Base-by-base conservation (phyloP, 2,888 invertebrate genomes). In the Sipha maydis region DNA sequence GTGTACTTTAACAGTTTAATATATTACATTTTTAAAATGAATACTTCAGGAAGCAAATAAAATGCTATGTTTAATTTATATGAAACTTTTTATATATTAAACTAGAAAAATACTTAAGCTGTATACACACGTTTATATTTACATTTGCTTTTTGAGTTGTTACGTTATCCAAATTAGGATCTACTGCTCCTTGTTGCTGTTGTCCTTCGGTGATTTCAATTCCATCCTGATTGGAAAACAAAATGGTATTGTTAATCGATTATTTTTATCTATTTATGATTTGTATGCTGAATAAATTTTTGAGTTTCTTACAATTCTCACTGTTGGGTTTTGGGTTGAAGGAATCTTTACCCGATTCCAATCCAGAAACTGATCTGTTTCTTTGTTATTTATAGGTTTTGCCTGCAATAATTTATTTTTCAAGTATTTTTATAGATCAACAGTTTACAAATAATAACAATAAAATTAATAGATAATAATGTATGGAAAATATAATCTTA, bases 101-200 rank as follows among this genome's bases (percentile, higher is more conserved):
- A 25, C 41, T 76, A 71, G 14, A 28, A 71, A 28, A 71, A 11
- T 71, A 71, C 71, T 71, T 31, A 14, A 48, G 48, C 14, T 1
- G 14, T 48, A 71, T 75, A 84, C 75, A 14, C 14, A 14, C 14
- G 67, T 67, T 77, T 17, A 67, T 77, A 85, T 77, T 85, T 77
- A 85, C 85, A 77, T 85, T 67, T 28, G 67, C 25, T 85, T 85
- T 85, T 77, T 85, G 67, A 41, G 85, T 85, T 48, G 77, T 85
- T 19, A 38, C 31, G 38, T 8, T 25, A n/a, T 79, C 75, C 86
- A 54, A 61, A 73, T 80, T 88, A 75, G 86, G 86, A 41, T 56
- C 41, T 88, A 75, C 25, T n/a, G 38, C 28, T 71, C 41, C 38
- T 80, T 75, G 80, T 61, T 80, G 86, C 14, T 73, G 86, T 80